These are phyloP conservation scores for Palythoa grandis DNA, from an alignment of 92 coral and sea anemone genomes.

Conservation along the genomic window DNA sequence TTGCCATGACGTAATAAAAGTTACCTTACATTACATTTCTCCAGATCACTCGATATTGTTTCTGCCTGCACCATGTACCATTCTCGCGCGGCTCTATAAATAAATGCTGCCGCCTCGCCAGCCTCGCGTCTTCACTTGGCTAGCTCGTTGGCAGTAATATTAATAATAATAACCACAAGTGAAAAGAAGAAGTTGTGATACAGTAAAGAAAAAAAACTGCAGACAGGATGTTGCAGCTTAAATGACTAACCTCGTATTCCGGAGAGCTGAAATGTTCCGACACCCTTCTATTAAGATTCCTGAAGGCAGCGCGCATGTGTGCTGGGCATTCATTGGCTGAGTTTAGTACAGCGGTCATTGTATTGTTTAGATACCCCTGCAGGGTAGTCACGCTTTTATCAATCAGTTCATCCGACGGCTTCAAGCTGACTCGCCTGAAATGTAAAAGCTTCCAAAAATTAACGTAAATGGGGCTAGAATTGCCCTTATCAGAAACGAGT, in stretches of 20 bases:
- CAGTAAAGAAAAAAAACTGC: not conserved
- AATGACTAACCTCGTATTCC: constrained; percentile 56
- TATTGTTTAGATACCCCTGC: constrained; percentile 73
- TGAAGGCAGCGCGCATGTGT: constrained; percentile 85
- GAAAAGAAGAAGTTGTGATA: not conserved
- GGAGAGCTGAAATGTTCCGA: constrained; percentile 69
- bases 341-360: constrained; percentile 74
- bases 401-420: constrained; percentile 65
- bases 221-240: not conserved
- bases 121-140: no score
- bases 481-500: no score
- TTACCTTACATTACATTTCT: no score
- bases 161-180: not conserved
- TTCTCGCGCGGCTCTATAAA: no score
- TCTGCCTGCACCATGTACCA: no score
- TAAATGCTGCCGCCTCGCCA: no score
- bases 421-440: constrained; percentile 78
- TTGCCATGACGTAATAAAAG: no score
- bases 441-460: not conserved
- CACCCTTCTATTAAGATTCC: constrained; percentile 79
- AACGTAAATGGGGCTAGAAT: not conserved
- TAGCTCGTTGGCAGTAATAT: no score
- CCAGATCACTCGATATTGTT: no score
- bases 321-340: constrained; percentile 77
- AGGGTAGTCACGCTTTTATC: constrained; percentile 69